A percentile compares a stretch with the other conserved stretches of the same genome.
These are phyloP conservation scores for Dolichomitus sp. DNA, from an alignment of 2,888 invertebrate species.

Conservation along the genomic window DNA sequence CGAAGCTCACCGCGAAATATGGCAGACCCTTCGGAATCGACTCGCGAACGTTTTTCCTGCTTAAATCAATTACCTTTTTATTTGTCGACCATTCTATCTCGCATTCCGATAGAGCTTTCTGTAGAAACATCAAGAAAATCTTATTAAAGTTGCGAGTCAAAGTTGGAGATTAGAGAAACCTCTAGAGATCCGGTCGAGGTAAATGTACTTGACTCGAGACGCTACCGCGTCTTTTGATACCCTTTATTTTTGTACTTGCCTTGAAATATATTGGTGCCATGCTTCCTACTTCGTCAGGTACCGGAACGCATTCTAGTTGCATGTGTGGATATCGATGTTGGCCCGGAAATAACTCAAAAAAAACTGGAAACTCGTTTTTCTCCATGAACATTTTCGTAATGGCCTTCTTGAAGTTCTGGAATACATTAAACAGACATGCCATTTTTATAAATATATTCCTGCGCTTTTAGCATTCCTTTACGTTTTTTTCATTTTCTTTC, in stretches of 20 bases:
- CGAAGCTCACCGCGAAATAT: constrained; percentile 98
- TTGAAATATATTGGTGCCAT: constrained; percentile 98
- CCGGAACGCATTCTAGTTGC: constrained; percentile 95
- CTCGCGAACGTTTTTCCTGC: constrained; percentile 91
- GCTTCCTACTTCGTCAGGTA: constrained; percentile 94
- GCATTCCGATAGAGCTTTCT: constrained; percentile 97
- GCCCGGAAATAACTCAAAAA: constrained; percentile 95
- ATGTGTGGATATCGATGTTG: constrained; percentile 94
- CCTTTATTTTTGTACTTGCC: constrained; percentile 81
- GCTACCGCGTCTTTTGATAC: too few relatives aligned
- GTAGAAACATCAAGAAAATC: constrained; percentile 16
- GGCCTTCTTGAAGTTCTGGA: constrained; percentile 91
- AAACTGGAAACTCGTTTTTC: constrained; percentile 93
- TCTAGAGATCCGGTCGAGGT: too few relatives aligned
- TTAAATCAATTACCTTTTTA: constrained; percentile 94
- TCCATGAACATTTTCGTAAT: constrained; percentile 92
- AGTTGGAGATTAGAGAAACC: constrained; percentile 16
- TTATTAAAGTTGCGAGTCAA: not conserved
- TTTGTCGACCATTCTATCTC: constrained; percentile 98
- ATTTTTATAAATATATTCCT: too few relatives aligned
- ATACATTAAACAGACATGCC: not conserved
- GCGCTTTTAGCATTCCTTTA: too few relatives aligned
- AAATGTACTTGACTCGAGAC: too few relatives aligned
- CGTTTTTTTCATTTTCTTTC: too few relatives aligned
- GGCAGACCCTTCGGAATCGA: constrained; percentile 97